Evolutionary conservation across 2,797 vertebrate genomes (phyloP), one percentile per base, ranked within the genome.

Genomic region (Microctenopoma stevenorrisi): DNA sequence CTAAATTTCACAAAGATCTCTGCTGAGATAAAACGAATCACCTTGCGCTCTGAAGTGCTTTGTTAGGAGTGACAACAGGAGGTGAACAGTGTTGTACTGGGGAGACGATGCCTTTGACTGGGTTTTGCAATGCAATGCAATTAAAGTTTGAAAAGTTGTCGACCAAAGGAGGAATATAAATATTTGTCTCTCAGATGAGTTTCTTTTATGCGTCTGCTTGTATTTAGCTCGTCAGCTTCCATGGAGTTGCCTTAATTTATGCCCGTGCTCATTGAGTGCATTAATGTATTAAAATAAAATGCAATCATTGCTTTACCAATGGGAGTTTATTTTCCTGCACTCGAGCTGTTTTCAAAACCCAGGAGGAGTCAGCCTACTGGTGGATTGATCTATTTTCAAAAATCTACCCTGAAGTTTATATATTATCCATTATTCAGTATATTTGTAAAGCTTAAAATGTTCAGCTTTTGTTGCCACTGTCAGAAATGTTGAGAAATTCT

Each of bases 101-200:
- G 33, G 33, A 35, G 33, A 35, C 7, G 7, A 69, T 57, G 47
- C 33, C 53, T 67, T 73, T 79, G 46, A 61, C 48, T 47, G 54
- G 64, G 38, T 66, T 81, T 81, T 65, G 38, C 50, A 33, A 37
- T 69, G 22, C 48, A 69, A 30, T 50, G 28, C 54, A 78, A 73
- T 91, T 73, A 81, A 86, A 80, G 74, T 89, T 86, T 66, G 58
- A 85, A 79, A 73, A 64, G 60, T 68, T n/a, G 70, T 64, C 52
- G 59, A 58, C 51, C 13, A 48, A 62, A 71, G 59, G 18, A 61
- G 49, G 42, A 67, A 63, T 58, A n/a, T 18, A 30, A 65, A 63
- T 57, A 26, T 22, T 16, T 49, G 50, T 72, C 25, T 46, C 18
- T 52, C 26, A 15, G 44, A 74, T n/a, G 5, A 44, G 43, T 16